Evolutionary conservation across 2,113 vertebrate species (phyloP).

Genomic region (Ahaetulla prasina): DNA sequence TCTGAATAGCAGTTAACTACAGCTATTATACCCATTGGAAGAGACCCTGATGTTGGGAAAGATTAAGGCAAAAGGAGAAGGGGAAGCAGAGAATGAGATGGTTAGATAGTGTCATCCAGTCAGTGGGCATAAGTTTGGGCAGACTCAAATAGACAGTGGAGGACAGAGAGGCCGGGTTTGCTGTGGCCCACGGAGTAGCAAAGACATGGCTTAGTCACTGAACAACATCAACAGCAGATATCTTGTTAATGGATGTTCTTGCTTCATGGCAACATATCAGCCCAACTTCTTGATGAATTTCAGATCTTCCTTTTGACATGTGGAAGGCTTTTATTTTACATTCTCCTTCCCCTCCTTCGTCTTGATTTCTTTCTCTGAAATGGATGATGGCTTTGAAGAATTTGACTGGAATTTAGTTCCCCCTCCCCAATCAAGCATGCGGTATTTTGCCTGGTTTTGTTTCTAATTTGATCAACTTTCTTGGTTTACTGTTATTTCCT

Average conservation of each 20-base stretch:
- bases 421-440: not conserved
- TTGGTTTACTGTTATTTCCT: not conserved
- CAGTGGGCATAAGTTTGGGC: not conserved
- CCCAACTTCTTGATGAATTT: conserved; percentile 35
- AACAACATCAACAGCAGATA: conserved; percentile 19
- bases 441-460: conserved; percentile 33
- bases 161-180: not conserved
- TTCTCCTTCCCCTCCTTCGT: not conserved
- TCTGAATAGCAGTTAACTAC: conserved; percentile 45
- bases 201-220: not conserved
- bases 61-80: not conserved
- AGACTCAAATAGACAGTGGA: not conserved
- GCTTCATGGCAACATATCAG: conserved; percentile 18
- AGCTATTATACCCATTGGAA: not conserved
- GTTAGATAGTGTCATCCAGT: not conserved
- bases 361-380: conserved; percentile 28
- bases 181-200: not conserved
- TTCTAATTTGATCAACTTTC: conserved; percentile 17
- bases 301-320: conserved; percentile 37
- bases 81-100: not conserved
- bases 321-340: not conserved
- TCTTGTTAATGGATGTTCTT: conserved; percentile 32
- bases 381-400: conserved; percentile 17
- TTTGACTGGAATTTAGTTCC: not conserved
- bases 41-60: not conserved